phyloP scores from a whole-genome alignment of 2,113 vertebrate species.

The Stomatorhinus ivindoensis region DNA sequence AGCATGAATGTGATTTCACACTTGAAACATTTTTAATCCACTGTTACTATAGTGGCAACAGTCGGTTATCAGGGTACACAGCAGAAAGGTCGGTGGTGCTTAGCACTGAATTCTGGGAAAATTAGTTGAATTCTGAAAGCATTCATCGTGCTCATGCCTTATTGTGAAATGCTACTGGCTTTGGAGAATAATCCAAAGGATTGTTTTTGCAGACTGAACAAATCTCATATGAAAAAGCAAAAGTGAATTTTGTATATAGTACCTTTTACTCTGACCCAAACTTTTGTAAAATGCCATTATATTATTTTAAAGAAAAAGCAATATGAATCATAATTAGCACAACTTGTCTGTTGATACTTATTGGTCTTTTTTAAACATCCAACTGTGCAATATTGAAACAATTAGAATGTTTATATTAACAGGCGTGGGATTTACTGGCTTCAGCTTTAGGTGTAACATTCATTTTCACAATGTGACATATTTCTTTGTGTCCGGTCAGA shows the following conservation, averaged over 20 bases:
- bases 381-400: not conserved
- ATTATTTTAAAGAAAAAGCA: slow-evolving; percentile 8
- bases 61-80: not conserved
- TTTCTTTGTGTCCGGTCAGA: not conserved
- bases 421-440: too few relatives aligned
- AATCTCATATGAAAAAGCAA: not conserved
- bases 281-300: not conserved
- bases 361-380: not conserved
- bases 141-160: slow-evolving; percentile 9
- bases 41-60: not conserved
- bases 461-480: not conserved
- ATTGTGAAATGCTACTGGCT: not conserved
- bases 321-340: slow-evolving; percentile 8
- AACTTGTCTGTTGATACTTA: not conserved
- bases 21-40: slow-evolving; percentile 12
- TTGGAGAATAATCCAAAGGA: not conserved
- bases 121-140: not conserved
- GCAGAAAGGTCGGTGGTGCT: slow-evolving; percentile 2
- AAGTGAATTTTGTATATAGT: not conserved
- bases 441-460: not conserved
- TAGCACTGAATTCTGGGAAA: not conserved
- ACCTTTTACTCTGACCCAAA: not conserved
- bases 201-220: not conserved
- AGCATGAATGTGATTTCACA: slow-evolving; percentile 8
- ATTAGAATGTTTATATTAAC: not conserved